Conservation (phyloP, 2,113 vertebrate genomes). For the Pachypanchax playfairii region DNA sequence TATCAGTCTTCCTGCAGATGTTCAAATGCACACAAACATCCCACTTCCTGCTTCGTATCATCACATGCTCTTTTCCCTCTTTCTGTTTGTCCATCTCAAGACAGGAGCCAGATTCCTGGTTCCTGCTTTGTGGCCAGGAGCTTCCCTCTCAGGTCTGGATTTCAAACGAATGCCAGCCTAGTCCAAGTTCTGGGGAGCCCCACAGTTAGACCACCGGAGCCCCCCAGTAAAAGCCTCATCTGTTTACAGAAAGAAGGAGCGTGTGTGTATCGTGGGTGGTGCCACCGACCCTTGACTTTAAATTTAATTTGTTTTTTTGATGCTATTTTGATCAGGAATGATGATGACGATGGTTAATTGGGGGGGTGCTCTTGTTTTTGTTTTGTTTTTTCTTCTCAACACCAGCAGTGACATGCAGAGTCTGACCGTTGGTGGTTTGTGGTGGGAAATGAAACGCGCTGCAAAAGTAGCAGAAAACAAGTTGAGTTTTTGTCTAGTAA, state of each 20-base stretch:
- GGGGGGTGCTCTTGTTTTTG: constrained; percentile 16
- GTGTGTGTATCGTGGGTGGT: constrained; percentile 73
- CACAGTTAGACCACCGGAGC: constrained; percentile 68
- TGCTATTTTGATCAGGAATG: constrained; percentile 68
- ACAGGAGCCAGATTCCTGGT: constrained; percentile 42
- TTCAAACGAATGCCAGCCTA: constrained; percentile 71
- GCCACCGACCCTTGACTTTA: constrained; percentile 65
- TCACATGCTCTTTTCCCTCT: constrained; percentile 7
- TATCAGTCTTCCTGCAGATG: neutral
- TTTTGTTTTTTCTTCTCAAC: constrained; percentile 1
- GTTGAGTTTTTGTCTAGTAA: constrained; percentile 31
- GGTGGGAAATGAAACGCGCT: constrained; percentile 27
- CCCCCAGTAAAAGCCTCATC: constrained; percentile 64
- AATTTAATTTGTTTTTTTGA: constrained; percentile 70
- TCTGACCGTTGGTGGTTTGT: constrained; percentile 1
- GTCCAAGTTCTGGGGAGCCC: constrained; percentile 53
- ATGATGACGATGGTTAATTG: constrained; percentile 14
- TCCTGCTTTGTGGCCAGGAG: constrained; percentile 54
- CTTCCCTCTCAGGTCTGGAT: constrained; percentile 68
- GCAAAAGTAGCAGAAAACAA: constrained; percentile 31
- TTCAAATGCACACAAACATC: neutral
- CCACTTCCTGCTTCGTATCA: neutral
- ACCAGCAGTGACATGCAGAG: constrained; percentile 21
- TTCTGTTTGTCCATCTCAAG: constrained; percentile 34
- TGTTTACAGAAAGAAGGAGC: constrained; percentile 71